Conservation (phyloP, 2,113 vertebrate genomes). For the Turnix velox region DNA sequence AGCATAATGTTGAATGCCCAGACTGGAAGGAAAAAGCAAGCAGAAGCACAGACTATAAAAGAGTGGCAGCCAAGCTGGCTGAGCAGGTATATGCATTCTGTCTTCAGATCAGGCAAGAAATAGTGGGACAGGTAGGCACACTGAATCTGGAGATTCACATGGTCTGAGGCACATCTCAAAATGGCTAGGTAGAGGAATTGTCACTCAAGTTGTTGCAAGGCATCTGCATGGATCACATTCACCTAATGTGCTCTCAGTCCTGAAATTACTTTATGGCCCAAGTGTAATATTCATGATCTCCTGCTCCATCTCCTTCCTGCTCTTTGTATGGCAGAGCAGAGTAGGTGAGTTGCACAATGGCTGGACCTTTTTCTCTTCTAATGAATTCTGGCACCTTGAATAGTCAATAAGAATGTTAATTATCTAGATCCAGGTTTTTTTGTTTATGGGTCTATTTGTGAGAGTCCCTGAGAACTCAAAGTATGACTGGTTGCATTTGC, state of each 20-base stretch:
- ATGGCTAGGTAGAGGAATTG: rapidly evolving
- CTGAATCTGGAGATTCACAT: not conserved
- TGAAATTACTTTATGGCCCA: not conserved
- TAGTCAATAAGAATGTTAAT: not conserved
- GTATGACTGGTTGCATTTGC: not conserved
- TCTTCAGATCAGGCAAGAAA: not conserved
- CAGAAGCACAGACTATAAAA: not conserved
- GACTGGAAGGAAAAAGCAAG: not conserved
- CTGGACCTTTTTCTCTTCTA: not conserved
- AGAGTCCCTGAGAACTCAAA: not conserved
- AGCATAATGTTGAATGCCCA: not conserved
- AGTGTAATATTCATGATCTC: not conserved
- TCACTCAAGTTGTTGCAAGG: not conserved
- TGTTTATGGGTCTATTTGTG: not conserved
- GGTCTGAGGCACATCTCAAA: not conserved
- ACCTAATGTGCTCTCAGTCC: not conserved
- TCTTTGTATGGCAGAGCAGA: not conserved
- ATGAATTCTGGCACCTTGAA: not conserved
- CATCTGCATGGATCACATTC: not conserved
- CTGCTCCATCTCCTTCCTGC: not conserved
- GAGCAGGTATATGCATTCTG: rapidly evolving
- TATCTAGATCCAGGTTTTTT: not conserved
- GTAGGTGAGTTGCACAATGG: not conserved
- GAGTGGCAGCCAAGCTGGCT: not conserved
- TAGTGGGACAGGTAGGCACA: not conserved